These are phyloP conservation scores for Mormoops blainvillei DNA, from an alignment of 2,113 vertebrate species.

Conservation along the genomic window DNA sequence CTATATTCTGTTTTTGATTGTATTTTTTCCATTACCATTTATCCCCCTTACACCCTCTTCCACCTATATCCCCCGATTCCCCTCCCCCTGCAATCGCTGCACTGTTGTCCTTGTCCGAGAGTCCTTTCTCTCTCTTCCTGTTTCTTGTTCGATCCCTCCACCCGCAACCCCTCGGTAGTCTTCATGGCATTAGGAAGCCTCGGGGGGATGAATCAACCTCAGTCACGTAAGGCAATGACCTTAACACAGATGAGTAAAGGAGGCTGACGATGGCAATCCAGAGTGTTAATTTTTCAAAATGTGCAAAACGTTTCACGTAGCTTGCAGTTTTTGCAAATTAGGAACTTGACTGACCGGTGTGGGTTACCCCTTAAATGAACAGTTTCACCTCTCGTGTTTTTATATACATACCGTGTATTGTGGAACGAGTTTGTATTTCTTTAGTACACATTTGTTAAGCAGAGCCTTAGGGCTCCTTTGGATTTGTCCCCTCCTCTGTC, in stretches of 20 bases:
- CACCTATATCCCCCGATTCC: too few species aligned
- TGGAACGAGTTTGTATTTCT: not conserved
- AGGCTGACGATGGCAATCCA: not conserved
- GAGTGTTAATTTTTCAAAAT: not conserved
- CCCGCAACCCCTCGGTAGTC: not conserved
- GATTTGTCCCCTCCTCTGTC: not conserved
- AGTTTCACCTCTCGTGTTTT: not conserved
- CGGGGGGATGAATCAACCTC: not conserved
- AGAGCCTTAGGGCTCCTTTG: not conserved
- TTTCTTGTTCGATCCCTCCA: too few species aligned
- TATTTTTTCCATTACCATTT: too few species aligned
- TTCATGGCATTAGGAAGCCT: not conserved
- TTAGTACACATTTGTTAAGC: not conserved
- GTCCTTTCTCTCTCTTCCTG: too few species aligned
- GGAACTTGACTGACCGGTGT: not conserved
- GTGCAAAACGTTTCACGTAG: not conserved
- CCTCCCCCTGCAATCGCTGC: too few species aligned
- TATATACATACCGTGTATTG: not conserved
- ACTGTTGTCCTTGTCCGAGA: too few species aligned
- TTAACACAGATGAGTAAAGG: not conserved
- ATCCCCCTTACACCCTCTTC: too few species aligned
- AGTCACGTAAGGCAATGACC: not conserved
- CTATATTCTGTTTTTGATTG: not conserved
- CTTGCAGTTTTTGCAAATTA: not conserved
- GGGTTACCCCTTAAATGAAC: not conserved